Conservation (phyloP, 2,888 invertebrate species). For the Uropetala carovei region DNA sequence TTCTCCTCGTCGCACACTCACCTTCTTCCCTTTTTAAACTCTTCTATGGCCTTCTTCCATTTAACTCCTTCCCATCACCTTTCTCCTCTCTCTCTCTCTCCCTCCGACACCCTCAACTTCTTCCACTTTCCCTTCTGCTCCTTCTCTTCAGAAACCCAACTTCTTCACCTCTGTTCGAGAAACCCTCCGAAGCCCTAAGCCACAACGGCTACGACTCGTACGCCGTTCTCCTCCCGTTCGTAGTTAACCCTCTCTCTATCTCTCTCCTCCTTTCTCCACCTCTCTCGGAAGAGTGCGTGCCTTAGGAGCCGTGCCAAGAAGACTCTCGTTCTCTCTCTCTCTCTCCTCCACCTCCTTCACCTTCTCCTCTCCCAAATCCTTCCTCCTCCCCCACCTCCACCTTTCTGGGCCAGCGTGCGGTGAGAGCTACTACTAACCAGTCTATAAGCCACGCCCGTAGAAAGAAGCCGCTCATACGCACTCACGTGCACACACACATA, state of each 20-base stretch:
- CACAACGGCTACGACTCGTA: no score
- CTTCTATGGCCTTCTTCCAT: no score
- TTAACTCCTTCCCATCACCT: no score
- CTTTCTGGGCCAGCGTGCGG: neutral
- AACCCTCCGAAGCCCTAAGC: no score
- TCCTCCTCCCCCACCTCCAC: neutral
- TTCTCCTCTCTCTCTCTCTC: neutral
- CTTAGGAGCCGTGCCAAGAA: slow-evolving; percentile 46
- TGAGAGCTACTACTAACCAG: slow-evolving; percentile 26
- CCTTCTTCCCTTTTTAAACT: neutral
- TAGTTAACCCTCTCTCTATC: neutral
- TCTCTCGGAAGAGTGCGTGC: slow-evolving; percentile 33
- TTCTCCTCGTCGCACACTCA: neutral
- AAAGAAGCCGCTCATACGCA: slow-evolving; percentile 13
- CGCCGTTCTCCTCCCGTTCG: no score
- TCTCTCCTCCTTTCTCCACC: neutral
- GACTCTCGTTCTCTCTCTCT: slow-evolving; percentile 21
- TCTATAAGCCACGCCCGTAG: slow-evolving; percentile 57
- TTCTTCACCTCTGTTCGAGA: neutral
- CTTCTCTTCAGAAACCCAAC: neutral
- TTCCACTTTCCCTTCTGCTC: neutral
- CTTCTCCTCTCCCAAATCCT: neutral
- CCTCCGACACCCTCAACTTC: neutral
- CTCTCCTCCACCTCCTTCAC: neutral
- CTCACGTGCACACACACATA: neutral